A percentile compares a stretch with the other conserved stretches of the same genome.
Conservation (phyloP, 2,888 invertebrate genomes). For the Nebria salina region DNA sequence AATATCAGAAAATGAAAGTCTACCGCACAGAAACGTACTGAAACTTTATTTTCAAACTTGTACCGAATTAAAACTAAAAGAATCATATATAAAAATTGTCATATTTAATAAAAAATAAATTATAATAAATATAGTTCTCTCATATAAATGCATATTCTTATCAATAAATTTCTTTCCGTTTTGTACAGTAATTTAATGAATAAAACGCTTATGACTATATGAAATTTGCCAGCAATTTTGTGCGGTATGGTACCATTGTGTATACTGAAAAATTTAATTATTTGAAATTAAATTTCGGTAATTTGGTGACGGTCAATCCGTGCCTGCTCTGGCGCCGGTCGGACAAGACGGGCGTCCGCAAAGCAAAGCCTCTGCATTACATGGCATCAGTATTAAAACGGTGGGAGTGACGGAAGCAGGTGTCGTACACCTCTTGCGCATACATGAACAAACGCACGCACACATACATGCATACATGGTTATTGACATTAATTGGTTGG, state of each 20-base stretch:
- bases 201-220: no score
- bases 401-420: slow-evolving; percentile 41
- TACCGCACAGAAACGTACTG: not conserved
- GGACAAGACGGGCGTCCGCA: not conserved
- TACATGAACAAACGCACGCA: slow-evolving; percentile 32
- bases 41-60: not conserved
- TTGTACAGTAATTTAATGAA: no score
- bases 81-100: not conserved
- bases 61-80: not conserved
- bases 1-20: slow-evolving; percentile 19
- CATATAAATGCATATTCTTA: no score
- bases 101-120: no score
- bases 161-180: no score
- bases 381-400: not conserved
- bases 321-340: slow-evolving; percentile 8
- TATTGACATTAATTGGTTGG: slow-evolving; percentile 50
- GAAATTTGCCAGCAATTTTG: no score
- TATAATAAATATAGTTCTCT: no score
- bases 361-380: not conserved
- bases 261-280: not conserved
- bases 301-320: not conserved
- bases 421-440: slow-evolving; percentile 17
- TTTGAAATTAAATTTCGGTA: not conserved
- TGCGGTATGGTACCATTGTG: no score
- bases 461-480: slow-evolving; percentile 22